Evolutionary conservation across 2,888 invertebrate species (phyloP).

Genomic region (Platycnemis pennipes): DNA sequence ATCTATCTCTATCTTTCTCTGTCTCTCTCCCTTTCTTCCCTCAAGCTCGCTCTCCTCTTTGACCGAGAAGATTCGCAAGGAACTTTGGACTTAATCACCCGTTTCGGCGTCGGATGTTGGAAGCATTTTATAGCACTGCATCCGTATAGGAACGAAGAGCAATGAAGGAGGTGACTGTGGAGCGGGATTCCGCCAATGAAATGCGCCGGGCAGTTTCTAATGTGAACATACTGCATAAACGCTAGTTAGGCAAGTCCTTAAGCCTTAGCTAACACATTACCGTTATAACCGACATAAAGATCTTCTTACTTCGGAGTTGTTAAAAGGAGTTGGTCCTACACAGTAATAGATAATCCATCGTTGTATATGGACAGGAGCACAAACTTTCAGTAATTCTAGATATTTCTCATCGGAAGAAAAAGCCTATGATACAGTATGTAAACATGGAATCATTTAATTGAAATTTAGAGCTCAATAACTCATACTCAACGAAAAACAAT

Average conservation of each 20-base stretch:
- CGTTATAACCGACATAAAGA: neutral
- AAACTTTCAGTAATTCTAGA: too few species aligned
- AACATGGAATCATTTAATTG: too few species aligned
- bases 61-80: neutral
- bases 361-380: too few species aligned
- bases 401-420: too few species aligned
- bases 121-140: neutral
- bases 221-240: neutral
- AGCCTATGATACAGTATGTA: too few species aligned
- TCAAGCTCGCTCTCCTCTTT: neutral
- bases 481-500: too few species aligned
- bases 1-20: neutral
- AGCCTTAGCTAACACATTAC: neutral
- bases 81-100: slow-evolving; percentile 21
- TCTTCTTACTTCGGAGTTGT: neutral
- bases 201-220: neutral
- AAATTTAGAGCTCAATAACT: too few species aligned
- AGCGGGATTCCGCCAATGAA: neutral
- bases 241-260: neutral
- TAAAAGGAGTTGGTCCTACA: neutral
- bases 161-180: neutral
- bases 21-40: neutral
- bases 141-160: neutral
- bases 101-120: neutral
- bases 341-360: neutral